Conservation (phyloP, 1,140 invertebrate genomes). For the Cherax quadricarinatus region DNA sequence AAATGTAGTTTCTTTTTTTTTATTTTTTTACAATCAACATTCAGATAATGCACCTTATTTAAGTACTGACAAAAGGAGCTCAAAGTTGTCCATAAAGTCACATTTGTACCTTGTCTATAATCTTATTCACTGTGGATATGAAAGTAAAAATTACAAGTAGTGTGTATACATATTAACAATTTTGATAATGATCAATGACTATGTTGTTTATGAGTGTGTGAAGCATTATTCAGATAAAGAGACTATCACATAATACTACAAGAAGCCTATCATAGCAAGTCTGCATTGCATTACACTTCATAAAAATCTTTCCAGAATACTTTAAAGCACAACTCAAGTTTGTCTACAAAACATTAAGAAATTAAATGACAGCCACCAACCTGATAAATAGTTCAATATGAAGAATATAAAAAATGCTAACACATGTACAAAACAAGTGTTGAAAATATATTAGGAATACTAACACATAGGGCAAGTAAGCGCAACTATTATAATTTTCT, state of each 20-base stretch:
- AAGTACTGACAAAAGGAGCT: conserved; percentile 28
- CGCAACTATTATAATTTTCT: not conserved
- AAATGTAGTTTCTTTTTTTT: not conserved
- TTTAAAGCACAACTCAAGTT: not conserved
- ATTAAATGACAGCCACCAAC: not conserved
- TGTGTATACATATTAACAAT: conserved; percentile 1
- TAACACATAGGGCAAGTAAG: not conserved
- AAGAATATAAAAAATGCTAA: not conserved
- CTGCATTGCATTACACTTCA: not conserved
- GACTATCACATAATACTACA: conserved; percentile 4
- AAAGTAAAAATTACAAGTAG: conserved; percentile 3
- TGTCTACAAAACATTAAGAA: not conserved
- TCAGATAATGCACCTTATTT: not conserved
- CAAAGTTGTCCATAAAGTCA: conserved; percentile 42
- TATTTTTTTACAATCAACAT: not conserved
- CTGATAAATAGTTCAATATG: not conserved
- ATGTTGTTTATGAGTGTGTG: conserved; percentile 7
- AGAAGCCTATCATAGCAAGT: conserved; percentile 19
- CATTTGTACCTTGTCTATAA: conserved; percentile 60
- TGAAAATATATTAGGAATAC: not conserved
- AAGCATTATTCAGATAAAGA: not conserved
- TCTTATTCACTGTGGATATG: conserved; percentile 37
- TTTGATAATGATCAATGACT: not conserved
- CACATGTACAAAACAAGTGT: not conserved
- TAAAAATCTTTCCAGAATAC: conserved; percentile 1